These are phyloP conservation scores for Bufo gargarizans DNA, from an alignment of 2,113 vertebrate genomes.

Conservation along the genomic window DNA sequence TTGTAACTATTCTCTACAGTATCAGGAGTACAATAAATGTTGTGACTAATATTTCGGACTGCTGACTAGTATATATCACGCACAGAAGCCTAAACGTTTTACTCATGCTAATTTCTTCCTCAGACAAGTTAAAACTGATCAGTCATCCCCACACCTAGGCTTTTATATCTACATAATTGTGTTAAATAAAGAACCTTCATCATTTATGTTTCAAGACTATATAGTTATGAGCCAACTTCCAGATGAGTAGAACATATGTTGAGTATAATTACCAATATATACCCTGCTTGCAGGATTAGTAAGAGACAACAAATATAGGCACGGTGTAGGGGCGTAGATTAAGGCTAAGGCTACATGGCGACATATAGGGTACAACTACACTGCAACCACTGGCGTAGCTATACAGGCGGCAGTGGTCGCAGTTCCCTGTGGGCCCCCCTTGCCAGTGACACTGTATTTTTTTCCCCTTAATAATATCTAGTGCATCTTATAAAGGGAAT, in stretches of 20 bases:
- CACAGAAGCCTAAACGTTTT: background rate
- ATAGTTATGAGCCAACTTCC: background rate
- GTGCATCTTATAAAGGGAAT: no score
- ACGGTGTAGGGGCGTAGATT: no score
- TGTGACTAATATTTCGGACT: background rate
- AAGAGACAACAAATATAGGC: no score
- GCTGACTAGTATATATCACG: background rate
- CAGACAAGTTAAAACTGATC: background rate
- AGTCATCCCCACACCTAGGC: background rate
- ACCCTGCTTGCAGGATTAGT: no score
- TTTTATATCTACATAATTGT: slow-evolving; percentile 3
- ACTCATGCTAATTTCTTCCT: background rate
- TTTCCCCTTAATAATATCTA: no score
- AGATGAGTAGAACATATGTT: background rate
- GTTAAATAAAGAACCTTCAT: background rate
- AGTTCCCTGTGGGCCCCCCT: no score
- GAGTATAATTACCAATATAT: no score
- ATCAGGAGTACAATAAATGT: background rate
- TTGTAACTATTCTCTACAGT: background rate
- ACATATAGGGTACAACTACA: no score
- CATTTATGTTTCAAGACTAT: background rate
- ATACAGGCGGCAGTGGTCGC: no score
- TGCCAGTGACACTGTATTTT: no score
- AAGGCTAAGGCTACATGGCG: no score
- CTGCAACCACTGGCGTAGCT: no score